A percentile compares a stretch with the other conserved stretches of the same genome.
These are phyloP conservation scores for Hippocampus barbouri DNA, from an alignment of 2,113 vertebrate genomes.

Conservation along the genomic window DNA sequence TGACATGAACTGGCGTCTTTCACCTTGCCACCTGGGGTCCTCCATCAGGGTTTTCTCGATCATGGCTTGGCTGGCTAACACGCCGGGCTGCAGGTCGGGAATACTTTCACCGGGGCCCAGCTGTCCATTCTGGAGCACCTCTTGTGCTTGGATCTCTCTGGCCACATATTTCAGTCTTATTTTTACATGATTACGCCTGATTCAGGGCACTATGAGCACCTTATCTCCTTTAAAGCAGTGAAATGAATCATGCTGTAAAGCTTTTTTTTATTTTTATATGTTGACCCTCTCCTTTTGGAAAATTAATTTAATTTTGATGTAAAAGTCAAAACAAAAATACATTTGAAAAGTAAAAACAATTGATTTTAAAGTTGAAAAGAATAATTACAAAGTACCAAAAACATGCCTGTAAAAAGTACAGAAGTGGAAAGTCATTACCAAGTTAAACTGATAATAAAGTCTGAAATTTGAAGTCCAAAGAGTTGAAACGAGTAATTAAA, in stretches of 20 bases:
- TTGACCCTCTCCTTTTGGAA: no score
- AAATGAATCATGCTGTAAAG: no score
- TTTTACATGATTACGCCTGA: neutral
- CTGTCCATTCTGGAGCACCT: conserved; percentile 86
- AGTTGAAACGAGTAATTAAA: neutral
- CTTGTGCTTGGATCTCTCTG: conserved; percentile 91
- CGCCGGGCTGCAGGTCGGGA: conserved; percentile 84
- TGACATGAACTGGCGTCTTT: conserved; percentile 3
- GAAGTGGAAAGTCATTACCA: neutral
- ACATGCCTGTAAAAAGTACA: neutral
- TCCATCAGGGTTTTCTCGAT: conserved; percentile 89
- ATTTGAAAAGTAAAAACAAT: neutral
- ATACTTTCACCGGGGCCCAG: conserved; percentile 77
- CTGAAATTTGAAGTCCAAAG: neutral
- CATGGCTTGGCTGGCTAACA: conserved; percentile 89
- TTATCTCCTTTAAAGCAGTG: neutral
- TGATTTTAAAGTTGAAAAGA: neutral
- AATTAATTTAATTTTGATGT: no score
- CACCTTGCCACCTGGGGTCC: conserved; percentile 88
- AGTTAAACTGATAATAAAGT: neutral
- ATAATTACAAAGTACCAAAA: neutral
- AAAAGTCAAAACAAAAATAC: no score
- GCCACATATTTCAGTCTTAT: conserved; percentile 2
- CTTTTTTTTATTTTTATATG: no score
- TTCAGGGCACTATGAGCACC: neutral